Evolutionary conservation across 2,113 vertebrate genomes (phyloP).

Genomic region (Suncus etruscus): DNA sequence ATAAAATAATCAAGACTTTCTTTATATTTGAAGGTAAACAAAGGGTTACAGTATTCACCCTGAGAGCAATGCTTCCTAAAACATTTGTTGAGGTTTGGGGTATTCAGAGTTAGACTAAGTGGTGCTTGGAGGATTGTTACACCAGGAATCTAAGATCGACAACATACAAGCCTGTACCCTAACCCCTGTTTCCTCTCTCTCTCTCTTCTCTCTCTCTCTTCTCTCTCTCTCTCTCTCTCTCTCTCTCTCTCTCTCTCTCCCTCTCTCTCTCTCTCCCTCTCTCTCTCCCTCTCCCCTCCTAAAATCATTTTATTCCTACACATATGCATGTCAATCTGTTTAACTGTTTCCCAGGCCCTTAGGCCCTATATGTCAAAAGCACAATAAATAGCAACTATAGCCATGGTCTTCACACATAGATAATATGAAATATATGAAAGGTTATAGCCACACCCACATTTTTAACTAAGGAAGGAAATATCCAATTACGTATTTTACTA

Average conservation of each 20-base stretch:
- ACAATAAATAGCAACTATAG: background rate
- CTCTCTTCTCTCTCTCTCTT: no score
- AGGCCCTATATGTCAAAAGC: background rate
- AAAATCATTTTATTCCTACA: no score
- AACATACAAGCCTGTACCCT: no score
- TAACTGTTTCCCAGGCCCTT: no score
- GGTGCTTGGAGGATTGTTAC: no score
- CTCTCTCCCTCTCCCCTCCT: no score
- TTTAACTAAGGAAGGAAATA: slow-evolving; percentile 42
- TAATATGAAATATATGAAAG: background rate
- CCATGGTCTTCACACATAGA: background rate
- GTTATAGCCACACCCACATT: background rate
- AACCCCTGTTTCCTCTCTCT: no score
- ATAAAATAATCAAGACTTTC: slow-evolving; percentile 8
- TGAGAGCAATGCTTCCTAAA: slow-evolving; percentile 22
- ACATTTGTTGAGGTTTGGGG: background rate
- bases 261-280: no score
- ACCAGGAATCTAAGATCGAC: no score
- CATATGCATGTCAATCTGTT: no score
- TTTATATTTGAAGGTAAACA: slow-evolving; percentile 27
- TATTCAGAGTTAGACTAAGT: slow-evolving; percentile 7
- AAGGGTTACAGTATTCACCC: slow-evolving; percentile 11
- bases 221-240: no score
- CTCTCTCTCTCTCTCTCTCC: no score
- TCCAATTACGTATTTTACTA: slow-evolving; percentile 23